Base-by-base conservation (phyloP, 1,140 invertebrate species). In the Callitettix versicolor region DNA sequence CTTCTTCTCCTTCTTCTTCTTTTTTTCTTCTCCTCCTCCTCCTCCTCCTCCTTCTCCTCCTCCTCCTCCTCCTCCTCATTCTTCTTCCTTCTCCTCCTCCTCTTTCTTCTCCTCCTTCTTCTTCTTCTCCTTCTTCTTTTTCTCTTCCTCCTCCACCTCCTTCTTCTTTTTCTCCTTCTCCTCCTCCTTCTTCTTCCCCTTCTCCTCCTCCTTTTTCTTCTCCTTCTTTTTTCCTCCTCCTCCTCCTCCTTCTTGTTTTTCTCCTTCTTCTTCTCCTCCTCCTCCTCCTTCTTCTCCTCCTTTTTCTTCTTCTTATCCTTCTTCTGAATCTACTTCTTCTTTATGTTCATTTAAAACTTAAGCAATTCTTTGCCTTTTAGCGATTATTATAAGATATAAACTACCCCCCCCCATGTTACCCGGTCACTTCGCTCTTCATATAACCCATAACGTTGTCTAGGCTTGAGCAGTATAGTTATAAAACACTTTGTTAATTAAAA, bases 311-410 rank as follows among this genome's bases (percentile, higher is more conserved):
- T n/a, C n/a, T n/a, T n/a, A n/a, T n/a, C 22, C 44, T 24, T 6
- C 24, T 30, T 30, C 49, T 24, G 3, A 40, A 40, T 40, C 33
- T 18, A 4, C 15, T 51, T 15, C 47, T 36, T 50, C 56, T 55
- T n/a, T n/a, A n/a, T n/a, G n/a, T n/a, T n/a, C n/a, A n/a, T n/a
- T n/a, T n/a, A n/a, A n/a, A n/a, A n/a, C n/a, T n/a, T n/a, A n/a
- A n/a, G n/a, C n/a, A n/a, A n/a, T n/a, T n/a, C n/a, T n/a, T n/a
- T n/a, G n/a, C n/a, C n/a, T n/a, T n/a, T n/a, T n/a, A n/a, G n/a
- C n/a, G n/a, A n/a, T n/a, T n/a, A n/a, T n/a, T n/a, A n/a, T n/a
- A n/a, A n/a, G n/a, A n/a, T n/a, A n/a, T n/a, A n/a, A n/a, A n/a
- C n/a, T n/a, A n/a, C n/a, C n/a, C n/a, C n/a, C n/a, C n/a, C n/a